A percentile compares a stretch with the other conserved stretches of the same genome.
Evolutionary conservation across 2,797 vertebrate genomes (phyloP).

Genomic region (Catamblyrhynchus diadema): DNA sequence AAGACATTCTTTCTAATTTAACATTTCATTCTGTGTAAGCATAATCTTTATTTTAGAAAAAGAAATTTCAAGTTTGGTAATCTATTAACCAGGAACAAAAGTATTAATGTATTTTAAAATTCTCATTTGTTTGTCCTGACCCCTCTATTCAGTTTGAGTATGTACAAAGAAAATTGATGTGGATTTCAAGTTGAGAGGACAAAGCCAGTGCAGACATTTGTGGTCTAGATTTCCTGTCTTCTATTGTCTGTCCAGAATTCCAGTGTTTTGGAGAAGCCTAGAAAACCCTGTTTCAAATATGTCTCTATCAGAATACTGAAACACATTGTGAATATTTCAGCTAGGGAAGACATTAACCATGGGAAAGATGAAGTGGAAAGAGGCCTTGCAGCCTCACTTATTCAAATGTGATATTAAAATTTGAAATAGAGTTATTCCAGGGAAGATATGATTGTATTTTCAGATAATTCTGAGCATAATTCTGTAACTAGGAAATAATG

Average conservation of each 20-base stretch:
- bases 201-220: neutral
- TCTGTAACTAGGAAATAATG: neutral
- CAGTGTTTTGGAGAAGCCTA: neutral
- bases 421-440: neutral
- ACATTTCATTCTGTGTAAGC: neutral
- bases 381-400: neutral
- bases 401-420: neutral
- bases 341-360: neutral
- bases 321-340: neutral
- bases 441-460: neutral
- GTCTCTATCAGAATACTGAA: neutral
- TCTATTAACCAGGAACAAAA: neutral
- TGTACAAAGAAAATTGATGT: neutral
- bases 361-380: neutral
- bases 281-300: neutral
- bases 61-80: neutral
- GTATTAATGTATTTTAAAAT: neutral
- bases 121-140: neutral
- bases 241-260: neutral
- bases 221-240: neutral
- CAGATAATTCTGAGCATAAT: neutral
- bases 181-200: neutral
- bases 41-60: neutral
- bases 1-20: neutral
- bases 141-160: neutral